These are phyloP conservation scores for Lepidocolaptes lacrymiger DNA, from an alignment of 2,797 vertebrate genomes.

Conservation along the genomic window DNA sequence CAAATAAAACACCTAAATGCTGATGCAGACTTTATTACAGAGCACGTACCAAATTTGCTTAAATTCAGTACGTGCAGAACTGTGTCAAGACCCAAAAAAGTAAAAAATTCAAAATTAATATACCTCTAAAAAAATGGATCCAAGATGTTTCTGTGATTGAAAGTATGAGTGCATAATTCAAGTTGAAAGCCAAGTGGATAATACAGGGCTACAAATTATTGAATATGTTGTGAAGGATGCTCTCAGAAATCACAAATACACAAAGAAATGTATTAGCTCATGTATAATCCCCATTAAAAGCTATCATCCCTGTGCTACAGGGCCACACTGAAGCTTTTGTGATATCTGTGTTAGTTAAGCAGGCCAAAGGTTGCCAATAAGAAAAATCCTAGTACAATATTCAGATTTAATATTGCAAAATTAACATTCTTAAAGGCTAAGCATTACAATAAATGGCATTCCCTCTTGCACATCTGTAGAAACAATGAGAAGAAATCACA, in stretches of 20 bases:
- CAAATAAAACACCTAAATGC: background rate
- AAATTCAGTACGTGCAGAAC: background rate
- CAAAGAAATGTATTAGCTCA: background rate
- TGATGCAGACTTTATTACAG: background rate
- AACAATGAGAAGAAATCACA: background rate
- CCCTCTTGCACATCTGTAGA: background rate
- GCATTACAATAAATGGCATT: constrained; percentile 12
- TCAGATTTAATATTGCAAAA: constrained; percentile 22
- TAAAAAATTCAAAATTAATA: background rate
- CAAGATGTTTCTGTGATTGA: background rate
- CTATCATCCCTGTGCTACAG: background rate
- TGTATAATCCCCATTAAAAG: background rate
- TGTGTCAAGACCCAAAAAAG: background rate
- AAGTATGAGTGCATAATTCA: background rate
- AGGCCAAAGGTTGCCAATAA: background rate
- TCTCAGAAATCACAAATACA: background rate
- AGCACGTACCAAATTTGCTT: background rate
- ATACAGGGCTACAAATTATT: background rate
- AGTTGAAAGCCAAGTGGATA: background rate
- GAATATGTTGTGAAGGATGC: background rate
- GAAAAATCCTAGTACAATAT: background rate
- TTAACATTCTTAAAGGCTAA: constrained; percentile 29
- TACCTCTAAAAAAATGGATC: fast-evolving
- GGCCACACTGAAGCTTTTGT: background rate
- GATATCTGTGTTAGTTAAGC: background rate